Evolutionary conservation across 53 echinoderm and acorn worm genomes (phyloP), one percentile per base, ranked within the genome.

Genomic region (Mesocentrotus franciscanus): DNA sequence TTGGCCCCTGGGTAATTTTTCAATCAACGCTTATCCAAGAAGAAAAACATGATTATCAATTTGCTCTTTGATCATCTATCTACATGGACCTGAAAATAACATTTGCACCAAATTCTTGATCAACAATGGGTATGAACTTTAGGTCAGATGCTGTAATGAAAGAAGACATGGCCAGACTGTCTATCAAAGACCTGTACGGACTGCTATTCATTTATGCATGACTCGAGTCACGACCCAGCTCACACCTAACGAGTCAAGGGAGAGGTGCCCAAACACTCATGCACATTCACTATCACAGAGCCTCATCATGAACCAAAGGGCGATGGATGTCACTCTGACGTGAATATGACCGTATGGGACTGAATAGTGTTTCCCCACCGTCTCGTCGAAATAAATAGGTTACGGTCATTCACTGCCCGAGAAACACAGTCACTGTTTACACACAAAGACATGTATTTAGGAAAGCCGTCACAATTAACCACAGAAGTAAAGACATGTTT

Each of bases 141-240:
- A 72, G 27, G 72, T 11, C 72, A 70, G 72, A 11, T 29, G 72
- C 27, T 29, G 9, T 29, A 30, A 30, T 1, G 74, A 11, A 74
- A 13, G 32, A 12, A 74, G 32, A 14, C 32, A 74, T 30, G 10
- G 32, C 2, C 10, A 29, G 10, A 30, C 49, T 84, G 84, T 84
- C 84, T 12, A 36, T 84, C 84, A 84, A 84, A 18, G 18, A 32
- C 36, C 36, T 39, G 20, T 20, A 84, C 84, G 84, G 39, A 84
- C 84, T 20, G 18, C 84, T 20, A 27, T 84, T 84, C 84, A 84
- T 84, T 84, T 84, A 84, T 84, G 84, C 49, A 84, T 49, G 36
- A 84, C 84, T 84, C 84, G 84, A 42, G 84, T 84, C 84, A 84
- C 49, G 84, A 22, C 84, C 84, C 42, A 39, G 39, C 36, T 84